Conservation (phyloP, 2,888 invertebrate genomes). For the Dione vanillae region DNA sequence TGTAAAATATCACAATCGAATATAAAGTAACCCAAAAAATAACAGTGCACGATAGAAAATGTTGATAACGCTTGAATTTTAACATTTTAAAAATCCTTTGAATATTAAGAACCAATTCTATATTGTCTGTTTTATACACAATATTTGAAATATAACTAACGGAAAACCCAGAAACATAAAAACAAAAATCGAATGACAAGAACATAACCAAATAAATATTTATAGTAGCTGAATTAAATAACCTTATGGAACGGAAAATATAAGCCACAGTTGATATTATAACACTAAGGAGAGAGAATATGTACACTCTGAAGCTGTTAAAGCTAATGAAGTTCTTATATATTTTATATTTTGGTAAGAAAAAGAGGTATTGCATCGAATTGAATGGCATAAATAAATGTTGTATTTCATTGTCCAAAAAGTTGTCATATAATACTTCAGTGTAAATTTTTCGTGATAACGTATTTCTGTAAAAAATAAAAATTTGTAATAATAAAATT, state of each 20-base stretch:
- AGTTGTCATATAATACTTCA: neutral
- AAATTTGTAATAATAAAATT: neutral
- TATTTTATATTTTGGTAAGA: slow-evolving; percentile 2
- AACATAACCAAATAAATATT: neutral
- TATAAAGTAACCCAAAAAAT: neutral
- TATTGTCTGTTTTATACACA: neutral
- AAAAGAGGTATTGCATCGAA: neutral
- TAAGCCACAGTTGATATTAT: neutral
- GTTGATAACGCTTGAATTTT: neutral
- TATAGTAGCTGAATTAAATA: neutral
- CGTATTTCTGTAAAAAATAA: neutral
- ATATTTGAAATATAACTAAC: neutral
- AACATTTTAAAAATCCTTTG: slow-evolving; percentile 5
- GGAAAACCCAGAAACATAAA: neutral
- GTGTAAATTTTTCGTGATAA: neutral
- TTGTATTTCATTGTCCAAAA: neutral
- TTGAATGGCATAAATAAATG: slow-evolving; percentile 1
- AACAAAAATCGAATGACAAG: neutral
- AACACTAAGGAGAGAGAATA: neutral
- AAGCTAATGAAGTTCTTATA: neutral
- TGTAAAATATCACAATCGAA: neutral
- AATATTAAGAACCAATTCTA: neutral
- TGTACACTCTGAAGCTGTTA: neutral
- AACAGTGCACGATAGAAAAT: neutral
- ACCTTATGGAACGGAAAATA: neutral